phyloP scores from a whole-genome alignment of 2,797 vertebrate genomes.

The Hephaestus fuliginosus region DNA sequence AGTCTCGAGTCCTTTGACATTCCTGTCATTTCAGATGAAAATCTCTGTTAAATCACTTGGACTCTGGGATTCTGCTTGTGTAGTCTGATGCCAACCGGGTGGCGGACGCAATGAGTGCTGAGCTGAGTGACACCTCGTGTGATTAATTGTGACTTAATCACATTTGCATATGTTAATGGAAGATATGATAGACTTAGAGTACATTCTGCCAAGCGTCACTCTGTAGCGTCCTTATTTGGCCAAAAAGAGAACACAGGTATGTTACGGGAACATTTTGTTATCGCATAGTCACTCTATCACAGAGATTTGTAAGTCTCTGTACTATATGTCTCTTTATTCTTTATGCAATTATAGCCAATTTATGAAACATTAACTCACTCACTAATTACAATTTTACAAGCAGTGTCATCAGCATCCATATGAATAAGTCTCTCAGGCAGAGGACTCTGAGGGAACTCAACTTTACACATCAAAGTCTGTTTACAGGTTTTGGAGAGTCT shows the following conservation, averaged over 20 bases:
- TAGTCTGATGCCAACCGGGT: constrained; percentile 19
- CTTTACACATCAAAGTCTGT: constrained; percentile 18
- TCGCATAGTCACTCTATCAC: constrained; percentile 6
- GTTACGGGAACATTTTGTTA: constrained; percentile 22
- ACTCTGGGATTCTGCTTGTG: constrained; percentile 51
- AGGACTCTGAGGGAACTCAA: background rate
- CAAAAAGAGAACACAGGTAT: constrained; percentile 6
- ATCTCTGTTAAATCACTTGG: constrained; percentile 54
- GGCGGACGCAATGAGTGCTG: constrained; percentile 19
- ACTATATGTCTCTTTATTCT: constrained; percentile 17
- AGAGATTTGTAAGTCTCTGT: background rate
- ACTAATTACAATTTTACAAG: constrained; percentile 35
- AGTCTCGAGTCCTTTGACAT: constrained; percentile 61
- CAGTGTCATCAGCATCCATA: constrained; percentile 7
- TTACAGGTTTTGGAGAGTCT: background rate
- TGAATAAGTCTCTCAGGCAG: constrained; percentile 2
- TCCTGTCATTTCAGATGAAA: constrained; percentile 67
- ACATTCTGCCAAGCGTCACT: constrained; percentile 39
- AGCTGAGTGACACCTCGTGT: constrained; percentile 56
- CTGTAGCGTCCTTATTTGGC: constrained; percentile 32
- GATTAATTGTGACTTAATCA: constrained; percentile 73
- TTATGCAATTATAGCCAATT: constrained; percentile 31
- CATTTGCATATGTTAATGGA: constrained; percentile 75
- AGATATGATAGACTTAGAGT: constrained; percentile 55
- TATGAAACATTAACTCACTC: constrained; percentile 8